phyloP scores from a whole-genome alignment of 2,888 invertebrate genomes.

The Limnephilus marmoratus region DNA sequence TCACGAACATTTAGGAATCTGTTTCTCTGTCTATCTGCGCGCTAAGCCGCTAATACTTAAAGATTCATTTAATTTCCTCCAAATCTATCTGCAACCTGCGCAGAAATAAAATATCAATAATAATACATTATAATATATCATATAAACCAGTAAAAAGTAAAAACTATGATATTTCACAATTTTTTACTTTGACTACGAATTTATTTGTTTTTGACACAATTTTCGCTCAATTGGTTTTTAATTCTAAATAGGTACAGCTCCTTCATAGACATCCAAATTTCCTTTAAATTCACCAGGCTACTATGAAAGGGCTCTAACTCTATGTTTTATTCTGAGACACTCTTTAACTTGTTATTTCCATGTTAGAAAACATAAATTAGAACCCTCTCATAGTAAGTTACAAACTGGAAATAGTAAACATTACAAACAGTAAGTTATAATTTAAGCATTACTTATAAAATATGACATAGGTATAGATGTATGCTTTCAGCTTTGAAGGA shows the following conservation, averaged over 20 bases:
- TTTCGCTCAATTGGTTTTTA: too few relatives aligned
- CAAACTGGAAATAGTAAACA: background rate
- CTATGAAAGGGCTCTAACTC: background rate
- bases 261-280: too few relatives aligned
- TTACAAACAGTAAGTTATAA: background rate
- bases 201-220: background rate
- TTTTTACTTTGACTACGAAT: background rate
- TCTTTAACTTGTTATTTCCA: too few relatives aligned
- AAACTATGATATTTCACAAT: background rate
- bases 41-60: background rate
- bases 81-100: background rate
- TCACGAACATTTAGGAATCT: background rate
- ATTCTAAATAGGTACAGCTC: too few relatives aligned
- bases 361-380: background rate
- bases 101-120: background rate
- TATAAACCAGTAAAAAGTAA: background rate
- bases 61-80: background rate
- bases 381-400: background rate
- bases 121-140: background rate
- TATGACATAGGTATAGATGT: background rate
- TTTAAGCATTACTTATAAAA: background rate
- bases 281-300: background rate
- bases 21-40: background rate
- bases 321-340: background rate
- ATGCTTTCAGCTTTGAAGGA: background rate